Base-by-base conservation (phyloP, 2,888 invertebrate species). In the Myathropa florea region DNA sequence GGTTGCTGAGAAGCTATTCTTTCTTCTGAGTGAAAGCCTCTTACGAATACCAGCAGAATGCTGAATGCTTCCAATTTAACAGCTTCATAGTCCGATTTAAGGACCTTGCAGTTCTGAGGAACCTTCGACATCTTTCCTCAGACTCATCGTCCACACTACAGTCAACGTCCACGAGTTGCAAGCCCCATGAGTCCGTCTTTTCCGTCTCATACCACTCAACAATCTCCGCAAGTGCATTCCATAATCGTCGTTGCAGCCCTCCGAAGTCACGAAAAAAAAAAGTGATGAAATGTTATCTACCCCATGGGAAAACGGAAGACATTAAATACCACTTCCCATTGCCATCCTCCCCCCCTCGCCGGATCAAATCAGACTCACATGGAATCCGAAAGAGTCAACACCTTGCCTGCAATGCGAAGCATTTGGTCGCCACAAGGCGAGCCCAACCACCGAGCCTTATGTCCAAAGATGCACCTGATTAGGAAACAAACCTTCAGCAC, bases 391-490 rank as follows among this genome's bases (percentile, higher is more conserved):
- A 55, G 68, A 70, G 61, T 68, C 68, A 68, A 68, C 77, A 59
- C 68, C 46, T 57, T 65, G 79, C 59, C 70, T 46, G 28, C 73
- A 59, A 59, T 59, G 23, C 53, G 64, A 61, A 76, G 14, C 84
- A 75, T 84, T 80, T 76, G 75, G 71, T 64, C 73, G 60, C 64
- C 7, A 55, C 53, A 10, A 59, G 70, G 79, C 76, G 76, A 55
- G 71, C 55, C 55, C 76, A 67, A 65, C 78, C 71, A 39, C 78
- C 24, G n/a, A 26, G 33, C 77, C 85, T 67, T 65, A 67, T 79
- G 82, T 71, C 73, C 65, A 63, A 67, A 82, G 82, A 86, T 79
- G 82, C 77, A 86, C 86, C 82, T 86, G 86, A 86, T 86, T 86
- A 86, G 82, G 86, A 79, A 77, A 64, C 79, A 79, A 72, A 77